Base-by-base conservation (phyloP, 2,113 vertebrate species). In the Nannospalax galili region DNA sequence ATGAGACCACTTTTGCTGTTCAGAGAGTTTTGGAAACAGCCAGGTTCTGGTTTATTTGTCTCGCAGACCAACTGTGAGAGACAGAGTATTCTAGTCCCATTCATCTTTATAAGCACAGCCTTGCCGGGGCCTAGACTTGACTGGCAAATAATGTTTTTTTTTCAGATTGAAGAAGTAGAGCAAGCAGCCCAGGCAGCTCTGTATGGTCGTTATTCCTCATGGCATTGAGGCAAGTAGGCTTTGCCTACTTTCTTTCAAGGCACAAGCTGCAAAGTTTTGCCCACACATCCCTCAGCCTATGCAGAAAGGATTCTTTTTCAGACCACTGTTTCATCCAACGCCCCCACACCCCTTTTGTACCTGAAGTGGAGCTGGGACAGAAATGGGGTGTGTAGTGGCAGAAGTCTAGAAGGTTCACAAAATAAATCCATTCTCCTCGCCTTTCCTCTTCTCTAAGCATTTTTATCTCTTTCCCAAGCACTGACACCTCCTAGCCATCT, bases 401-500 rank as follows among this genome's bases (percentile, higher is more conserved):
- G 73, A 22, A 95, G 69, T 14, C 67, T 93, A 96, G 86, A 86
- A 62, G 81, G 62, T 56, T 81, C 70, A 42, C 42, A 20, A 16
- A 90, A 93, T 82, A 37, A 42, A 48, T 72, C 40, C 35, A 19
- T 60, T 77, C 35, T 67, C 22, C 64, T 58, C 82, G 81, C 48
- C 92, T 77, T 62, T 82, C 81, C 26, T 74, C 70, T 75, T 77
- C 79, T 74, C 90, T 20, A 0, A 16, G 77, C 62, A 69, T 90
- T 95, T 89, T 42, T 35, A 30, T 96, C 84, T 86, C 94, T 67
- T 48, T 91, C 94, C 93, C 92, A 93, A 82, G 56, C 81, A 72
- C 52, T 52, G 89, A 97, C 96, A 92, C 72, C 90, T 84, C 93
- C 92, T 75, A 67, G 86, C 77, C 81, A 75, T 86, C 96, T 98